Evolutionary conservation across 2,113 vertebrate genomes (phyloP).

Genomic region (Ursus arctos): DNA sequence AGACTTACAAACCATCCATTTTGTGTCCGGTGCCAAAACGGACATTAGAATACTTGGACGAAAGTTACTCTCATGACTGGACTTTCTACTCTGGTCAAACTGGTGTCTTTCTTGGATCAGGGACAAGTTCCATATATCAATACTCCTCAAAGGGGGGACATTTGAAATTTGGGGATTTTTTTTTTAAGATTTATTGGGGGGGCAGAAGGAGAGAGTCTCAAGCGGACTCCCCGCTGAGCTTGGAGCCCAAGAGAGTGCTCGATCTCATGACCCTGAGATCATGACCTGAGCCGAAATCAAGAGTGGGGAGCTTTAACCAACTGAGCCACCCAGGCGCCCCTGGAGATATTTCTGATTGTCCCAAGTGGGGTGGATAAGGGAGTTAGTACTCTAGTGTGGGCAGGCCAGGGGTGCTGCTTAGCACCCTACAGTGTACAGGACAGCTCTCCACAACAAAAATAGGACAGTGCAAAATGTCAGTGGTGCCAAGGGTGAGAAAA

Average conservation of each 20-base stretch:
- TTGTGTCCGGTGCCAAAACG: neutral
- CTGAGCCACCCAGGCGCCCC: neutral
- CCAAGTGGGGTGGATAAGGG: neutral
- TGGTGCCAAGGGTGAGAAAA: neutral
- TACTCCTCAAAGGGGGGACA: neutral
- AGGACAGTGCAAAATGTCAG: neutral
- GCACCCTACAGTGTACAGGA: neutral
- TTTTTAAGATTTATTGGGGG: neutral
- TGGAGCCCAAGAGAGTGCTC: neutral
- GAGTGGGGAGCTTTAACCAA: neutral
- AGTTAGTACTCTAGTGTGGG: neutral
- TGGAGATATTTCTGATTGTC: neutral
- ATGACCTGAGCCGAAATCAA: neutral
- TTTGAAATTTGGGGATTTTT: neutral
- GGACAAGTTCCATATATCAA: neutral
- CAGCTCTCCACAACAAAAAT: neutral
- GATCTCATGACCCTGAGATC: neutral
- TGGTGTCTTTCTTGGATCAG: neutral
- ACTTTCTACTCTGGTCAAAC: neutral
- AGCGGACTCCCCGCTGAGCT: neutral
- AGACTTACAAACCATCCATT: neutral
- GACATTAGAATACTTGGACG: neutral
- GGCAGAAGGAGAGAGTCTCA: neutral
- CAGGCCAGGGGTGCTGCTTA: neutral
- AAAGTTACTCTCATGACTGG: neutral